Conservation (phyloP, 2,113 vertebrate genomes). For the Neomonachus schauinslandi region DNA sequence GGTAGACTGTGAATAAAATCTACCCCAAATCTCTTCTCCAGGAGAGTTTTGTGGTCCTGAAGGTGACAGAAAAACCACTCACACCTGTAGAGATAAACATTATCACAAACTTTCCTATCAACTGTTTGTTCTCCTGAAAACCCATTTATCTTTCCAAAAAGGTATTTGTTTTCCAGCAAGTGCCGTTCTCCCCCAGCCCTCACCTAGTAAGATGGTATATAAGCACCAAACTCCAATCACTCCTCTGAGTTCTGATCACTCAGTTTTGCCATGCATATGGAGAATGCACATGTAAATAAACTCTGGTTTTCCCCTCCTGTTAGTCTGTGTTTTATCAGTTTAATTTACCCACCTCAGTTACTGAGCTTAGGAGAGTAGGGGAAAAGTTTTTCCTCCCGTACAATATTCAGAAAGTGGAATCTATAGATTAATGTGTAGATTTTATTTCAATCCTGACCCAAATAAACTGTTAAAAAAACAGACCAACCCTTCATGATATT, state of each 20-base stretch:
- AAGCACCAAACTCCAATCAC: not conserved
- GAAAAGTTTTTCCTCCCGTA: not conserved
- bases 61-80: not conserved
- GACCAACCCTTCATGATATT: not conserved
- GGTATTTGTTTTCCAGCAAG: not conserved
- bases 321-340: not conserved
- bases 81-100: not conserved
- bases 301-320: not conserved
- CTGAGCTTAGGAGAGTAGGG: not conserved
- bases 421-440: not conserved
- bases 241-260: not conserved
- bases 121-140: not conserved
- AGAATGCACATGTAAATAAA: not conserved
- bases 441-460: not conserved
- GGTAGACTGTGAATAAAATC: not conserved
- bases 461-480: too few species aligned
- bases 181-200: not conserved
- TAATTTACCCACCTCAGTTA: not conserved
- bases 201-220: not conserved
- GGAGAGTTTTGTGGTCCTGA: not conserved
- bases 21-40: not conserved
- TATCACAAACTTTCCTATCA: not conserved
- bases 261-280: not conserved
- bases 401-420: not conserved
- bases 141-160: not conserved